These are phyloP conservation scores for Hypocryptadius cinnamomeus DNA, from an alignment of 2,113 vertebrate species.

Conservation along the genomic window DNA sequence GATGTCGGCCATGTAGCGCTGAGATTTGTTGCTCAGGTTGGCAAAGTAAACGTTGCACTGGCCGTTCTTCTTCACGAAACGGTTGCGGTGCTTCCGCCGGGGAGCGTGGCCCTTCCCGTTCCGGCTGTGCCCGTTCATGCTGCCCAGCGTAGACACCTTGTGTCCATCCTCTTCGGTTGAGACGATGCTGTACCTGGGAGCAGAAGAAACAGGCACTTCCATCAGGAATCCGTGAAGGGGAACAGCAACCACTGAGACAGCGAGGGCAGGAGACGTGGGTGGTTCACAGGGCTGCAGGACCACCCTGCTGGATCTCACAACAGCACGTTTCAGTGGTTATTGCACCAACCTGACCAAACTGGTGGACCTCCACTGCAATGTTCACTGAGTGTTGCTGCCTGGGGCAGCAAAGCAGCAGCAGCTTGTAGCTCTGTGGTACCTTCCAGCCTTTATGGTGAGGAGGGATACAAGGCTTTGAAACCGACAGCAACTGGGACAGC, in stretches of 20 bases:
- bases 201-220: neutral
- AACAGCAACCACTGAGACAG: neutral
- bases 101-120: slow-evolving; percentile 76
- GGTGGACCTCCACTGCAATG: neutral
- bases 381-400: neutral
- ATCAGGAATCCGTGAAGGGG: neutral
- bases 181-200: slow-evolving; percentile 80
- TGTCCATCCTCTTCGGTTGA: slow-evolving; percentile 82
- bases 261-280: neutral
- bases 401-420: neutral
- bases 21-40: slow-evolving; percentile 92
- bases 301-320: neutral
- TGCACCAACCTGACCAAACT: neutral
- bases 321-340: neutral
- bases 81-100: slow-evolving; percentile 82
- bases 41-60: slow-evolving; percentile 94
- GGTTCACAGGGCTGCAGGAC: neutral
- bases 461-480: neutral
- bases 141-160: slow-evolving; percentile 73
- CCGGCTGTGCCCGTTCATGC: slow-evolving; percentile 73
- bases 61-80: slow-evolving; percentile 98
- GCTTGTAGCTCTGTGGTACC: neutral
- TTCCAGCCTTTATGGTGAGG: neutral
- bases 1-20: slow-evolving; percentile 93
- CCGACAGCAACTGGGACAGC: neutral